These are phyloP conservation scores for Epizoanthus stellaris DNA, from an alignment of 92 coral and sea anemone genomes.

Conservation along the genomic window DNA sequence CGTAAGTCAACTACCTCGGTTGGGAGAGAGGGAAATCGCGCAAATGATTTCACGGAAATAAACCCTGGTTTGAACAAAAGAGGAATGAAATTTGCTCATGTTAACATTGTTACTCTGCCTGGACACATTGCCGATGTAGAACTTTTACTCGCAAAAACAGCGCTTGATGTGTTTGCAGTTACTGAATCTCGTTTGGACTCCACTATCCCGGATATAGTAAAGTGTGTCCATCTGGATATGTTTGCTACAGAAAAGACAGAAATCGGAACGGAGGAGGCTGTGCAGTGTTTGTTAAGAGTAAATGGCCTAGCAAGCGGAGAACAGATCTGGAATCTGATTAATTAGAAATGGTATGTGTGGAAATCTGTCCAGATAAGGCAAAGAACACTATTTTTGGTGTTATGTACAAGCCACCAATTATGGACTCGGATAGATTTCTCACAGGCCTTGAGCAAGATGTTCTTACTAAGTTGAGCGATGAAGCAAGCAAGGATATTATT, in stretches of 20 bases:
- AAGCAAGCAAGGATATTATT: no score
- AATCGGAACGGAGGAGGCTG: constrained; percentile 52
- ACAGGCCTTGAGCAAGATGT: background rate
- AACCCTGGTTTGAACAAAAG: constrained; percentile 39
- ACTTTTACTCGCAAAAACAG: constrained; percentile 19
- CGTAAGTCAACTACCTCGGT: background rate
- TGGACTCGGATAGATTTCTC: constrained; percentile 48
- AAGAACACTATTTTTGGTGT: constrained; percentile 34
- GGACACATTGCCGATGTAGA: constrained; percentile 55
- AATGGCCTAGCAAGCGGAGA: constrained; percentile 62
- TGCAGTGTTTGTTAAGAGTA: constrained; percentile 53
- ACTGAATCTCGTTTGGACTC: constrained; percentile 41
- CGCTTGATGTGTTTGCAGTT: constrained; percentile 25
- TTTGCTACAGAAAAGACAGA: constrained; percentile 40
- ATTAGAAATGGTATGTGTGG: constrained; percentile 63
- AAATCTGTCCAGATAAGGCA: constrained; percentile 59
- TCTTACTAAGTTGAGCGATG: no score
- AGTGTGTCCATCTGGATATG: constrained; percentile 11
- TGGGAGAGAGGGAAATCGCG: background rate
- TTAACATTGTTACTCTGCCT: constrained; percentile 44
- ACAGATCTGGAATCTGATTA: constrained; percentile 57
- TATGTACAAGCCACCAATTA: constrained; percentile 48
- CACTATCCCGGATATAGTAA: background rate
- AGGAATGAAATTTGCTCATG: constrained; percentile 61
- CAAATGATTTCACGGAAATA: constrained; percentile 13